These are phyloP conservation scores for Alcedo quadribrachys DNA, from an alignment of 2,797 vertebrate species.

Conservation along the genomic window DNA sequence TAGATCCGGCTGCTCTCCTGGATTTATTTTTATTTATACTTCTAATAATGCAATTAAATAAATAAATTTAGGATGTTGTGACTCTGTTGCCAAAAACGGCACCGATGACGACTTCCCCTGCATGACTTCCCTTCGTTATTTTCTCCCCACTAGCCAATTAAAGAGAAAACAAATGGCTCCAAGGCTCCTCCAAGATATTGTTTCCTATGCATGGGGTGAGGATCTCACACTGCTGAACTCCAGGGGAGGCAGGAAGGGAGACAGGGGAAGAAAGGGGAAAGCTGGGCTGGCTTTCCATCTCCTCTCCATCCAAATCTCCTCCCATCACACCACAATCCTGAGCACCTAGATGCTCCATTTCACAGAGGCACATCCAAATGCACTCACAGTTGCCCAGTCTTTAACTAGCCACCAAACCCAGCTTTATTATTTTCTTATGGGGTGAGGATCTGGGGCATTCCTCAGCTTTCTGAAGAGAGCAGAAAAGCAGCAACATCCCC, in stretches of 20 bases:
- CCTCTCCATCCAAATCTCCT: not conserved
- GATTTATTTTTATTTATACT: slow-evolving; percentile 76
- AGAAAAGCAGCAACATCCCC: not conserved
- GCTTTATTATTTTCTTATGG: not conserved
- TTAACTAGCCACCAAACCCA: not conserved
- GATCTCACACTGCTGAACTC: not conserved
- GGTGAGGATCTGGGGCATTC: not conserved
- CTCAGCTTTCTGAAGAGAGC: not conserved
- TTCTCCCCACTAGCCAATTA: slow-evolving; percentile 59
- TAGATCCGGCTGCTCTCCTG: slow-evolving; percentile 60
- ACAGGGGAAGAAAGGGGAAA: not conserved
- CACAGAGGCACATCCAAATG: rapidly evolving
- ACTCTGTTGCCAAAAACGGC: slow-evolving; percentile 64
- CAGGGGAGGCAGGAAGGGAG: not conserved
- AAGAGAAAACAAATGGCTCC: slow-evolving; percentile 23
- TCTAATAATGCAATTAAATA: slow-evolving; percentile 76
- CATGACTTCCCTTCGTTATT: slow-evolving; percentile 56
- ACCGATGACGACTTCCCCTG: slow-evolving; percentile 32
- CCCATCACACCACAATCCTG: not conserved
- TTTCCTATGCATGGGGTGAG: not conserved
- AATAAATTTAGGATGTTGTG: slow-evolving; percentile 60
- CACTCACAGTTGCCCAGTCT: not conserved
- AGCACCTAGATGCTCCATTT: not conserved
- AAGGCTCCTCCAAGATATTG: not conserved
- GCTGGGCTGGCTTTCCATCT: not conserved